phyloP scores from a whole-genome alignment of 2,888 invertebrate genomes.

The Sclerodermus sp. region DNA sequence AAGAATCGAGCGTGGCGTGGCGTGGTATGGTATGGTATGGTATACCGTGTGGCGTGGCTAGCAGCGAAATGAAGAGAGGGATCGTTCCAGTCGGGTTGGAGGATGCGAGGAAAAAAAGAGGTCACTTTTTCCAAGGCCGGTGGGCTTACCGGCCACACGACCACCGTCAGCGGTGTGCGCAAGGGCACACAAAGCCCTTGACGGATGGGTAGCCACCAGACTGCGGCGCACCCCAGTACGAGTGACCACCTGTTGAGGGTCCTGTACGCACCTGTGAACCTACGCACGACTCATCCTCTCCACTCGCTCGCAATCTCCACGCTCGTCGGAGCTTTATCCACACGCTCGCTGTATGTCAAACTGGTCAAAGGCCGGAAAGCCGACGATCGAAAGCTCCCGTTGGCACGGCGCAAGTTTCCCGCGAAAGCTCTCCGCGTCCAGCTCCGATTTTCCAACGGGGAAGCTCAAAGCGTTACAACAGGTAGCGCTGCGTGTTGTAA shows the following conservation, averaged over 20 bases:
- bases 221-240: conserved; percentile 37
- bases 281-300: conserved; percentile 37
- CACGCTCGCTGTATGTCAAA: no score
- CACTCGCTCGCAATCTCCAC: not conserved
- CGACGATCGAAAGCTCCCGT: no score
- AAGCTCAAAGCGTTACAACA: no score
- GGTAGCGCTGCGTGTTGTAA: no score
- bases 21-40: no score
- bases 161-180: conserved; percentile 31
- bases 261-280: conserved; percentile 49
- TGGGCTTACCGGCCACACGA: conserved; percentile 30
- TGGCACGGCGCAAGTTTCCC: no score
- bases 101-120: conserved; percentile 21
- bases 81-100: conserved; percentile 19
- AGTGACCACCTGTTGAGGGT: conserved; percentile 56
- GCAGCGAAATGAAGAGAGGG: not conserved
- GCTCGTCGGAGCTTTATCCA: no score
- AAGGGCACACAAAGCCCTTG: conserved; percentile 53
- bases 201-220: conserved; percentile 55
- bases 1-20: conserved; percentile 25
- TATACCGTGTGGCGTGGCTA: no score
- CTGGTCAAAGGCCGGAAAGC: no score
- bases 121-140: conserved; percentile 36
- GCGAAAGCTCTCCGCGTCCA: no score
- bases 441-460: no score